Evolutionary conservation across 2,888 invertebrate genomes (phyloP), one percentile per base, ranked within the genome.

Genomic region (Acrobeloides nanus): DNA sequence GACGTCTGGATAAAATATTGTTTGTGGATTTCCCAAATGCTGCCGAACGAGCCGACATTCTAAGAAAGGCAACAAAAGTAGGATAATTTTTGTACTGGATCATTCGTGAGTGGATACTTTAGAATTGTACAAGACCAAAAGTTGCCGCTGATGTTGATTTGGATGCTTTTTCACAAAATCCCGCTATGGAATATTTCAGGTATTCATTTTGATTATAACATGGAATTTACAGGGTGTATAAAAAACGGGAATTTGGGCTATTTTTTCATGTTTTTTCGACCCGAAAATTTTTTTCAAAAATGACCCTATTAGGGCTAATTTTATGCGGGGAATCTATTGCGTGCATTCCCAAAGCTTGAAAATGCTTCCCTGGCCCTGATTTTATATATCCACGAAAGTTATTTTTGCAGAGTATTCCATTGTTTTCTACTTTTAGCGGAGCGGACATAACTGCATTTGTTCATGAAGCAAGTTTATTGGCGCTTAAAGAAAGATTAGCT

Each of bases 381-480:
- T 15, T 35, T 15, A 21, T 15, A 8, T 12, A 35, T 35, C 8
- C 15, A 6, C 35, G 5, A 15, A 33, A 45, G 46, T 43, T 45
- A 12, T 17, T n/a, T 15, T 15, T 8, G 29, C 18, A 46, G 6
- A 15, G 45, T 2, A 45, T 38, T 40, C 12, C 8, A 5, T 3
- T 31, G 15, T 15, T 15, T 3, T 31, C 15, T 7, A 5, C 25
- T 57, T 69, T 49, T 53, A 80, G 79, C 0, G 95, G 95, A 17
- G 95, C 95, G 0, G 95, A 95, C 79, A 78, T 97, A 46, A 84
- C 86, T 1, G 87, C 89, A 0, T 77, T 95, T 41, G 84, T 95
- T 0, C 81, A 87, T 61, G 87, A 90, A 25, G 88, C 93, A 0
- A 84, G 87, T 0, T 81, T 86, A 31, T 80, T 83, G 58, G 83